These are phyloP conservation scores for Alethe castanea DNA, from an alignment of 2,113 vertebrate species.

Conservation along the genomic window DNA sequence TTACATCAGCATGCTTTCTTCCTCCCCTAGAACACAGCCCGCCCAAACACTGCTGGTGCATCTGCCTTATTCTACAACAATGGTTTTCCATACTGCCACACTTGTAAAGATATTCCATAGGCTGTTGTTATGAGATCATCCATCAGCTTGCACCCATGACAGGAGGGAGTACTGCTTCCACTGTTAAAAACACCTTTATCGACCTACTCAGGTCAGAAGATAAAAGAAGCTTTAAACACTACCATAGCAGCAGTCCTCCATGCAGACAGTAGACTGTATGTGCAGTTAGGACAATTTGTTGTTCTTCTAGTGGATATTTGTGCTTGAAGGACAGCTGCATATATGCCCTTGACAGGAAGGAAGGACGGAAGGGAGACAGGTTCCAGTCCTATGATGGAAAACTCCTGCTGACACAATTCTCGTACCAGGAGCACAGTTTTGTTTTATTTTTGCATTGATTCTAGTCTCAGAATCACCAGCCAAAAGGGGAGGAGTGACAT, in stretches of 20 bases:
- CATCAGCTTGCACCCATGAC: not conserved
- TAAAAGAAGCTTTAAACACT: not conserved
- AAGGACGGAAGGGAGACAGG: not conserved
- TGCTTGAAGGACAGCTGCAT: not conserved
- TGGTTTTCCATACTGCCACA: not conserved
- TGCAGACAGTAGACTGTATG: not conserved
- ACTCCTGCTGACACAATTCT: not conserved
- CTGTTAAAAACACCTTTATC: not conserved
- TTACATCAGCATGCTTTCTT: not conserved
- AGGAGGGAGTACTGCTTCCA: not conserved
- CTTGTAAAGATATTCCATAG: not conserved
- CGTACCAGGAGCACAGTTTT: not conserved
- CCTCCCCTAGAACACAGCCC: not conserved
- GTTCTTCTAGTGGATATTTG: not conserved
- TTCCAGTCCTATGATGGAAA: not conserved
- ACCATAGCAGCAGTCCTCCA: not conserved
- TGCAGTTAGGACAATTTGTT: not conserved
- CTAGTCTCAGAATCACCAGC: not conserved
- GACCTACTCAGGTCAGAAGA: not conserved
- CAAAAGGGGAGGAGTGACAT: not conserved
- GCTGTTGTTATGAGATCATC: not conserved
- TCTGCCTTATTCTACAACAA: not conserved
- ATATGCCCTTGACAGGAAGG: not conserved
- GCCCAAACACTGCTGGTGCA: not conserved
- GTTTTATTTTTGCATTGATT: not conserved